Conservation (phyloP, 2,888 invertebrate species). For the Myathropa florea region DNA sequence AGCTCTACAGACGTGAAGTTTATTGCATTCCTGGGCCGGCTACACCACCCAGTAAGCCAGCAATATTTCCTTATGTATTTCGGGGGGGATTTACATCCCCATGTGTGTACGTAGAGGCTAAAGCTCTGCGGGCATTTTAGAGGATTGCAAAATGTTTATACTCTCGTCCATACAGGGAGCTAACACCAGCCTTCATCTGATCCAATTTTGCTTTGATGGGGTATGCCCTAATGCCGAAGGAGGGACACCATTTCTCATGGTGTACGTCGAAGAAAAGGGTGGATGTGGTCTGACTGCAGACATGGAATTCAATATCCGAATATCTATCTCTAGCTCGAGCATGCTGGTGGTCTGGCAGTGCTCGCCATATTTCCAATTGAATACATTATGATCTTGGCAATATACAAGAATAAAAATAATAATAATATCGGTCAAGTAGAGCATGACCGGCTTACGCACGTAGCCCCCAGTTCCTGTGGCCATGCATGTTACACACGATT, state of each 20-base stretch:
- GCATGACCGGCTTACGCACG: conserved; percentile 56
- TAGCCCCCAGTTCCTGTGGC: neutral
- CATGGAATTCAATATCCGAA: conserved; percentile 24
- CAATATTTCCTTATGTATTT: no score
- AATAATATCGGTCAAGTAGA: conserved; percentile 48
- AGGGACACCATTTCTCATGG: neutral
- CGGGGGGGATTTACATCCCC: no score
- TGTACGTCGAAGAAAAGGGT: neutral
- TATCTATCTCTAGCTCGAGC: conserved; percentile 2
- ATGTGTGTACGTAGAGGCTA: neutral
- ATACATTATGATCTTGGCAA: conserved; percentile 53
- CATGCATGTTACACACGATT: conserved; percentile 47
- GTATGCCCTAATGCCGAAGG: neutral
- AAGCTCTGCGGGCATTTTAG: neutral
- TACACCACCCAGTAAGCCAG: neutral
- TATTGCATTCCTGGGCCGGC: conserved; percentile 29
- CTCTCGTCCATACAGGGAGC: no score
- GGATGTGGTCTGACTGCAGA: neutral
- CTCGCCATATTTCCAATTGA: conserved; percentile 61
- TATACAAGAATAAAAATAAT: conserved; percentile 56
- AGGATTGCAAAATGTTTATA: neutral
- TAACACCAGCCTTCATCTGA: neutral
- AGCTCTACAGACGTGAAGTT: conserved; percentile 45
- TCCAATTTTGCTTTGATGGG: conserved; percentile 12
- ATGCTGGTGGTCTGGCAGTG: conserved; percentile 32